Base-by-base conservation (phyloP, 1,140 invertebrate genomes). In the Formica exsecta region DNA sequence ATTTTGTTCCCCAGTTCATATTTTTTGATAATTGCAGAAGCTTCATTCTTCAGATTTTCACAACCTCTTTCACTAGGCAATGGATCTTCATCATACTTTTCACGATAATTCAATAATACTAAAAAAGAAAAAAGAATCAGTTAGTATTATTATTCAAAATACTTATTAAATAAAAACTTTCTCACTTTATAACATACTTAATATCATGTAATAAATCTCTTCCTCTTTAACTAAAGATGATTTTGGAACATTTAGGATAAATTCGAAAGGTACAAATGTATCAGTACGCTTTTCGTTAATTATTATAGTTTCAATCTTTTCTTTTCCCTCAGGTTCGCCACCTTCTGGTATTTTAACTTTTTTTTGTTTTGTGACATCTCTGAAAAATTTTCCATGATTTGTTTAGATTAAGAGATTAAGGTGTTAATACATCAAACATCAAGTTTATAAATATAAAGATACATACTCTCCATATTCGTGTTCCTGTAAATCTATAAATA, bases 391-490 rank as follows among this genome's bases (percentile, higher is more conserved):
- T 25, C 6, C n/a, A 64, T 62, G 0, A 25, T 73, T 73, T 1
- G 1, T 66, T 38, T 19, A 73, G 4, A 51, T 51, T 19, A 32
- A 62, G 0, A 38, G 2, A 64, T 51, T 25, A 0, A 0, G 6
- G 9, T 36, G 3, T 41, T 41, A 77, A 66, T 11, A 61, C 11
- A 66, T 7, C 44, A 16, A 25, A 64, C 29, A 8, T 41, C 11
- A 51, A 38, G 16, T 48, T 70, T 25, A 86, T 29, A 66, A 59
- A 48, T 51, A 3, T 51, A 64, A 61, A 8, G 70, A 2, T 25
- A 96, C 97, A 96, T 96, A 99, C 97, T 98, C 98, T 29, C 97
- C 97, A 96, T 97, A 99, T 91, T 98, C 96, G 94, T 99, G 98
- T 44, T 97, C 96, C 57, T 97, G 97, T 19, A 99, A 96, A 96